Evolutionary conservation across 1,140 invertebrate genomes (phyloP), one percentile per base, ranked within the genome.

Genomic region (Apis mellifera): DNA sequence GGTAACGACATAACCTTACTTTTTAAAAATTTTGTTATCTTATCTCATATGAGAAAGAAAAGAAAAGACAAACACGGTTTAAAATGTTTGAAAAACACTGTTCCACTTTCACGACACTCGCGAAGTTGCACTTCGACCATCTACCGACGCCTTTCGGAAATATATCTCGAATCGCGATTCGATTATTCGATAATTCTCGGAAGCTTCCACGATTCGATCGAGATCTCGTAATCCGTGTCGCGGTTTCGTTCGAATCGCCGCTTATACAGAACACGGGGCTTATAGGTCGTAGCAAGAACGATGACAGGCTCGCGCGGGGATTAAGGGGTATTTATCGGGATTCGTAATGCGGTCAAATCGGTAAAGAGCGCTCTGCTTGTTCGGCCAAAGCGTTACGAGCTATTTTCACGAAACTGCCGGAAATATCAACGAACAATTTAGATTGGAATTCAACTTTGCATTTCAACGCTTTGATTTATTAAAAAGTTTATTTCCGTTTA

Each of bases 311-410:
- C 15, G 57, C 23, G 11, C 17, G 12, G 48, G 73, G 73, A 75
- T 75, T 54, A 75, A 42, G 7, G 48, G 19, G 73, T 75, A 75
- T 64, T 75, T 54, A 54, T 64, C 48, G 60, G 73, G 73, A 75
- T 75, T 75, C 73, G 73, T 21, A 52, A 52, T 32, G 48, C 48
- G 73, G 59, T 65, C 73, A 50, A 73, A 73, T 52, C 17, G 71
- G 21, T 21, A 48, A 59, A 17, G 48, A 57, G 23, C 71, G 23
- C 71, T n/a, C 21, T 21, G 70, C 19, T 57, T 54, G 11, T 42
- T 73, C 19, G 1, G 19, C 32, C 11, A 59, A 72, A 72, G 70
- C 7, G 71, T 70, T 70, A 60, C 77, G 68, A 69, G 55, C 23
- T 76, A 23, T 65, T 65, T 48, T 54, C 65, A 15, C 32, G 11